Conservation (phyloP, 2,888 invertebrate species). For the Pollenia angustigena region DNA sequence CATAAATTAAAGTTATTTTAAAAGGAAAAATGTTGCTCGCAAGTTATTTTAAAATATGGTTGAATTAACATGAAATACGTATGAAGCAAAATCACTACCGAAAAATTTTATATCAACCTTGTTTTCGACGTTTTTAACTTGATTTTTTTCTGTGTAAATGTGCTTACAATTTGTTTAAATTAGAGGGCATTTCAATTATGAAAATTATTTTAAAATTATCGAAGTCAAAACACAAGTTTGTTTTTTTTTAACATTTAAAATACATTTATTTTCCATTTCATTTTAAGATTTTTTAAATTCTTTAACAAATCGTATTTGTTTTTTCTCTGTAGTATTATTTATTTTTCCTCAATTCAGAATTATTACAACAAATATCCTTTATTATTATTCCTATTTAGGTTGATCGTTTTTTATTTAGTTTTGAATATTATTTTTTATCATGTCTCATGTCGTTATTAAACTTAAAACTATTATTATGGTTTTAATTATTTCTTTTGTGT, state of each 20-base stretch:
- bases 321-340: slow-evolving; percentile 48
- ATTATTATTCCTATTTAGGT: slow-evolving; percentile 35
- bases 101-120: too few relatives aligned
- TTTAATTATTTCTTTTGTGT: slow-evolving; percentile 43
- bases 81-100: too few relatives aligned
- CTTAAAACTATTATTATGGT: slow-evolving; percentile 64
- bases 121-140: too few relatives aligned
- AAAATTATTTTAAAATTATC: too few relatives aligned
- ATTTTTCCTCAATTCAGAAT: slow-evolving; percentile 54
- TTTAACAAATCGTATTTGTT: slow-evolving; percentile 71
- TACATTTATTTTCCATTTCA: slow-evolving; percentile 77
- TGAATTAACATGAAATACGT: too few relatives aligned
- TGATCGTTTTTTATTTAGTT: slow-evolving; percentile 29
- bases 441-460: slow-evolving; percentile 30
- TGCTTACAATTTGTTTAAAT: too few relatives aligned
- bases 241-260: slow-evolving; percentile 77
- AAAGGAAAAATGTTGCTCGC: too few relatives aligned
- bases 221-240: not conserved
- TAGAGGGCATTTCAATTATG: too few relatives aligned
- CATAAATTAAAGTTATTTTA: too few relatives aligned
- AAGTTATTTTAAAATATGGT: too few relatives aligned
- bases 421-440: slow-evolving; percentile 12
- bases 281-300: slow-evolving; percentile 63
- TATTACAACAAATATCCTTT: slow-evolving; percentile 71
- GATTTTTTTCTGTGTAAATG: too few relatives aligned